Conservation (phyloP, 1,140 invertebrate species). For the Caenorhabditis briggsae region DNA sequence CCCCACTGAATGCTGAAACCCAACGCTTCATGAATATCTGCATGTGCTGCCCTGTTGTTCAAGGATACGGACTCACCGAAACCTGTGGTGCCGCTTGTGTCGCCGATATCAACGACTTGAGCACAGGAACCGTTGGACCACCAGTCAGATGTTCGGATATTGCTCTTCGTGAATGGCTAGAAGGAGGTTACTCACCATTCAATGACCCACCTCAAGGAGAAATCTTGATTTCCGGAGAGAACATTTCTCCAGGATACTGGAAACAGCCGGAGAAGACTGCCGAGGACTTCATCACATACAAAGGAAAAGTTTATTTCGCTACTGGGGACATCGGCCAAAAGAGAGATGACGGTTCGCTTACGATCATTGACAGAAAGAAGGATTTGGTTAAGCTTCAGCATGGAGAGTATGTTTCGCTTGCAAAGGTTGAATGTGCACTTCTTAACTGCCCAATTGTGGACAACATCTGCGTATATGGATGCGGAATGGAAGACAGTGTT, state of each 20-base stretch:
- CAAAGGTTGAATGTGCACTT: conserved; percentile 87
- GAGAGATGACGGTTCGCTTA: conserved; percentile 90
- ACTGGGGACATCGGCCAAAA: conserved; percentile 96
- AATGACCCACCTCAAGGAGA: conserved; percentile 82
- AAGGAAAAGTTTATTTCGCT: conserved; percentile 85
- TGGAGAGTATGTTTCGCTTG: conserved; percentile 87
- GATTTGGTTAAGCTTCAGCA: conserved; percentile 96
- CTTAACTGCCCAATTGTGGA: conserved; percentile 94
- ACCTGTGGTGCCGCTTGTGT: conserved; percentile 64
- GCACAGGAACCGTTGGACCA: conserved; percentile 62
- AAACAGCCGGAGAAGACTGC: conserved; percentile 89
- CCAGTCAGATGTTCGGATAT: conserved; percentile 63
- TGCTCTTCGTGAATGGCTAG: conserved; percentile 58
- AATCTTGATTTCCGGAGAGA: conserved; percentile 89
- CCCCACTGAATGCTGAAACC: conserved; percentile 62
- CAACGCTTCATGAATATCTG: conserved; percentile 66
- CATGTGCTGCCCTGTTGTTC: conserved; percentile 65
- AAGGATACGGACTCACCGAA: conserved; percentile 64
- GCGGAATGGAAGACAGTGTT: conserved; percentile 86
- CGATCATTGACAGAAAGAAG: conserved; percentile 98
- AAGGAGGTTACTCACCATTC: conserved; percentile 63
- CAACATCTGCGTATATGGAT: conserved; percentile 94
- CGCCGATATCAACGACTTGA: conserved; percentile 61
- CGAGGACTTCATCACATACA: conserved; percentile 86
- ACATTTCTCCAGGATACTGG: conserved; percentile 93